Percentiles rank a stretch among this genome's conserved stretches.
phyloP scores from a whole-genome alignment of 2,113 vertebrate species.

The Pycnonotus jocosus region DNA sequence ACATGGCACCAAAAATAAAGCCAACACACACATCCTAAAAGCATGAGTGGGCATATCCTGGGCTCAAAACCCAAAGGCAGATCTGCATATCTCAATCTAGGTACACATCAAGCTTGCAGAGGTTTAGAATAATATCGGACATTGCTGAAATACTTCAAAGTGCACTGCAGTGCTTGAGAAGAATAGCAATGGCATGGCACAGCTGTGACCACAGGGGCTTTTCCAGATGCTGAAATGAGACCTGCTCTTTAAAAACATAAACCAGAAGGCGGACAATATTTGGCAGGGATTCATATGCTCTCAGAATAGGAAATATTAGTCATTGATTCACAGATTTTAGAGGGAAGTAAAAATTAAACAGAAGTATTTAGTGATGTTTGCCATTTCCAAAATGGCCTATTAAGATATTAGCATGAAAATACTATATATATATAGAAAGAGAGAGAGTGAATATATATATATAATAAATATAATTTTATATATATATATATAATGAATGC shows the following conservation, averaged over 20 bases:
- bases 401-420: background rate
- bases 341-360: background rate
- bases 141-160: background rate
- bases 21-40: background rate
- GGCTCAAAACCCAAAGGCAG: background rate
- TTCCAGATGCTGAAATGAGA: background rate
- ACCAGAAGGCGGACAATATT: background rate
- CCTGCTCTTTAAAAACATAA: background rate
- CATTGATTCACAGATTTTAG: background rate
- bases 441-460: too few relatives aligned
- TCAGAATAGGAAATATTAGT: background rate
- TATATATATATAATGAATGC: background rate
- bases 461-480: too few relatives aligned
- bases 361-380: background rate
- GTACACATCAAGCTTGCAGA: background rate
- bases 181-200: background rate
- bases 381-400: background rate
- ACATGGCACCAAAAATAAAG: background rate
- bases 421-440: too few relatives aligned
- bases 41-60: background rate
- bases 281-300: background rate
- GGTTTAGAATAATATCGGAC: background rate
- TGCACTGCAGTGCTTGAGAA: background rate
- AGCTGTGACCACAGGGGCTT: constrained; percentile 14
- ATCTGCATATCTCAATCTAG: background rate